Base-by-base conservation (phyloP, 2,113 vertebrate genomes). In the Diphyllodes magnificus region DNA sequence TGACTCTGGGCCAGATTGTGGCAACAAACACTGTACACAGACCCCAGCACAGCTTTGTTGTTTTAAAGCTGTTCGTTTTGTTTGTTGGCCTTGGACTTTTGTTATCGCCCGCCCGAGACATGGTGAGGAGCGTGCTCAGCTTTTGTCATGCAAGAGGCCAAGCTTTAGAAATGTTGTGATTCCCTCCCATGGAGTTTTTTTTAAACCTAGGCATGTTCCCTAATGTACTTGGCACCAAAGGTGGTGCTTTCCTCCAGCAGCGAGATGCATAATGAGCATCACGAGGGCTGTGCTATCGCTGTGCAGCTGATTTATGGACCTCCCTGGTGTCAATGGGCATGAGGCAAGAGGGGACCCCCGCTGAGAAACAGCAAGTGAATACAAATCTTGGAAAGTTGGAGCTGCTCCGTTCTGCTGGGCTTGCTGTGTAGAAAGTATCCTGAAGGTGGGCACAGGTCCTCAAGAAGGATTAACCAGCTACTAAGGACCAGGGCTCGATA, bases 161-260 rank as follows among this genome's bases (percentile, higher is more conserved):
- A 57, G 44, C 80, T 86, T 84, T 91, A 57, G 80, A 93, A 95
- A 79, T 71, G 80, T 75, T 95, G 75, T 93, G 88, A 90, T 80
- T 92, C 82, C 85, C 93, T 96, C 93, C 90, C 64, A 70, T 50
- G 80, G 72, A 90, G 92, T 39, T 75, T 75, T 94, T 94, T 95
- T 93, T 65, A 90, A 93, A 69, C 21, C 24, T 68, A 82, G 49
- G 53, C 82, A 25, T 86, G 82, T 90, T 92, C 83, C 60, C 65
- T 90, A 86, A 94, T 88, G 90, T 78, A 71, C 92, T 95, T 96
- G 94, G 93, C 94, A 90, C 72, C 86, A 84, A 93, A 90, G 79
- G 69, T 72, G 65, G 49, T 81, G 45, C 70, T 94, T 88, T 96
- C 49, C 77, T 94, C 86, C 77, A 94, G 80, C 79, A 79, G 51